phyloP scores from a whole-genome alignment of 2,797 vertebrate species.

The Eulemur rubriventer region DNA sequence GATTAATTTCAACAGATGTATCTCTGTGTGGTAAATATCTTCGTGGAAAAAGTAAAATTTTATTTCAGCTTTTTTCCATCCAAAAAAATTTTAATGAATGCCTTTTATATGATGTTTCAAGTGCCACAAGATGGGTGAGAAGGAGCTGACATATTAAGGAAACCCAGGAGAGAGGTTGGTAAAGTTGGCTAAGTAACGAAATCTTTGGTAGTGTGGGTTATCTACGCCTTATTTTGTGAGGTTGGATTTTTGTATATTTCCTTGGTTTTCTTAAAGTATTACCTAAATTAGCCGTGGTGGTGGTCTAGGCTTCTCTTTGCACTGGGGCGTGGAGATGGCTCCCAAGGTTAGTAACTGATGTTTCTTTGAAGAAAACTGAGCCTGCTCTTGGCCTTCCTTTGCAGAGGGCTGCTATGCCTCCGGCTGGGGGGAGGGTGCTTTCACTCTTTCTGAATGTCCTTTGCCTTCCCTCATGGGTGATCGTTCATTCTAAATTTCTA shows the following conservation, averaged over 20 bases:
- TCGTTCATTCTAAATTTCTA: neutral
- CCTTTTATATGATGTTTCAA: neutral
- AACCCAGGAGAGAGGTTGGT: neutral
- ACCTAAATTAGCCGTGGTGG: accelerated
- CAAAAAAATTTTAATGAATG: neutral
- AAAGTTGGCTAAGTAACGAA: neutral
- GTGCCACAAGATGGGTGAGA: neutral
- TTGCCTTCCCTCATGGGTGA: neutral
- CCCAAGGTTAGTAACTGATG: neutral
- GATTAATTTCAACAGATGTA: neutral
- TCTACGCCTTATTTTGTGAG: neutral
- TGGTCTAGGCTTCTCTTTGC: neutral
- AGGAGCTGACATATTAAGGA: neutral
- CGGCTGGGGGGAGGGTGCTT: neutral
- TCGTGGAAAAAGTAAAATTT: neutral
- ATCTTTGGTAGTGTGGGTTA: neutral
- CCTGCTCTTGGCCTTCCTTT: neutral
- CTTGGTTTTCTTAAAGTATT: neutral
- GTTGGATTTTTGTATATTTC: neutral
- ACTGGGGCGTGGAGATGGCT: neutral
- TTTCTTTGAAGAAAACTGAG: neutral
- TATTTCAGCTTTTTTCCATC: neutral
- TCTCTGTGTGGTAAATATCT: neutral
- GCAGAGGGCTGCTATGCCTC: neutral
- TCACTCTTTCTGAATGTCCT: neutral